Conservation (phyloP, 2,888 invertebrate genomes). For the Sipha maydis region DNA sequence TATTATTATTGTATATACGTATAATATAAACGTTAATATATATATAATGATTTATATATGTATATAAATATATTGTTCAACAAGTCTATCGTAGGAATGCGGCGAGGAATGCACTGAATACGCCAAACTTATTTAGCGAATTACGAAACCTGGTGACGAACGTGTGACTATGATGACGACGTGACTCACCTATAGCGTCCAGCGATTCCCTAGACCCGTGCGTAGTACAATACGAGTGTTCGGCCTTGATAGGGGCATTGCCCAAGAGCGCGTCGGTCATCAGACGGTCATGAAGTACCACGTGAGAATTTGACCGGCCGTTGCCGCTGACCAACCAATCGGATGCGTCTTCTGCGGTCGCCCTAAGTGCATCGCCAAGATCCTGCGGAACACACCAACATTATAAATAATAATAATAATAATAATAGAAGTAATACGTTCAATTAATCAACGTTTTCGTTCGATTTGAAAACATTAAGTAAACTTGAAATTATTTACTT, state of each 20-base stretch:
- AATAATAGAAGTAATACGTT: too few relatives aligned
- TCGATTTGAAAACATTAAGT: neutral
- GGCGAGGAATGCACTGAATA: constrained; percentile 37
- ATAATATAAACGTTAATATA: too few relatives aligned
- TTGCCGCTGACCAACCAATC: constrained; percentile 62
- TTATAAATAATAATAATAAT: too few relatives aligned
- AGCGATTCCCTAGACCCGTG: constrained; percentile 56
- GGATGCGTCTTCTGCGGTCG: constrained; percentile 71
- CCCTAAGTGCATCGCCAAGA: constrained; percentile 73
- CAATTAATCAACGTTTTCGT: neutral
- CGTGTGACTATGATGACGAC: neutral
- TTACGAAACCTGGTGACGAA: constrained; percentile 22
- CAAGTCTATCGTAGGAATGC: constrained; percentile 14
- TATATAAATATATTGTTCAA: constrained; percentile 34
- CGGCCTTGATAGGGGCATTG: constrained; percentile 85
- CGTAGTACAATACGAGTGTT: constrained; percentile 86
- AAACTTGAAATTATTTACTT: neutral
- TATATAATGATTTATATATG: too few relatives aligned
- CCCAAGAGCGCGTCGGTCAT: constrained; percentile 86
- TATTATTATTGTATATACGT: constrained; percentile 24
- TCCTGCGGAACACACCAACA: constrained; percentile 69
- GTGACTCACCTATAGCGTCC: constrained; percentile 58
- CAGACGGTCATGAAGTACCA: constrained; percentile 87
- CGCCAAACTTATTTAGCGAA: constrained; percentile 16
- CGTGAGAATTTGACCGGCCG: constrained; percentile 74